phyloP scores from a whole-genome alignment of 2,888 invertebrate genomes.

The Tenthredo distinguenda region DNA sequence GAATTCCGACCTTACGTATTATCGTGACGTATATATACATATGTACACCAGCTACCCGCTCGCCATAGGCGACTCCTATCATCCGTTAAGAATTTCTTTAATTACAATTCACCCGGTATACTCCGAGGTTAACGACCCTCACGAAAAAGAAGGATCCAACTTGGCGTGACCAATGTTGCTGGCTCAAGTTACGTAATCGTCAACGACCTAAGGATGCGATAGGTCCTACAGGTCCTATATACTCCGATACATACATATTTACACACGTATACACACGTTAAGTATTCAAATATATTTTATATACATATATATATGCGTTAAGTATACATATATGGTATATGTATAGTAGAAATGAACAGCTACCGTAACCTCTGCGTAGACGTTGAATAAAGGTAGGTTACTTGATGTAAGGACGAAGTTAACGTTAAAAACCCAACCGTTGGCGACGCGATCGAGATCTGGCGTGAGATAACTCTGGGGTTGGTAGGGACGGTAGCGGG shows the following conservation, averaged over 20 bases:
- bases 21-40: neutral
- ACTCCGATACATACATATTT: neutral
- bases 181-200: constrained; percentile 51
- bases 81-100: constrained; percentile 31
- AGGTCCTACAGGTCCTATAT: constrained; percentile 42
- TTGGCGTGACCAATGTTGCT: constrained; percentile 49
- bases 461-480: constrained; percentile 23
- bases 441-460: constrained; percentile 30
- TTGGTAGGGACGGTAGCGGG: neutral
- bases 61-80: neutral
- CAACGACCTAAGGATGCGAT: constrained; percentile 42
- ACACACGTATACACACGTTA: too few relatives aligned
- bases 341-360: neutral
- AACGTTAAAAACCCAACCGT: neutral
- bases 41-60: too few relatives aligned
- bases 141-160: constrained; percentile 49
- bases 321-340: neutral
- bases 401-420: constrained; percentile 33
- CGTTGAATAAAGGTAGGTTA: neutral
- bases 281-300: neutral
- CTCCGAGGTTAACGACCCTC: constrained; percentile 33
- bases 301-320: neutral
- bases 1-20: constrained; percentile 1
- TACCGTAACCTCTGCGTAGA: constrained; percentile 19
- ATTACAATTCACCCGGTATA: constrained; percentile 50